Evolutionary conservation across 1,140 invertebrate genomes (phyloP), one percentile per base, ranked within the genome.

Genomic region (Lasioglossum baleicum): DNA sequence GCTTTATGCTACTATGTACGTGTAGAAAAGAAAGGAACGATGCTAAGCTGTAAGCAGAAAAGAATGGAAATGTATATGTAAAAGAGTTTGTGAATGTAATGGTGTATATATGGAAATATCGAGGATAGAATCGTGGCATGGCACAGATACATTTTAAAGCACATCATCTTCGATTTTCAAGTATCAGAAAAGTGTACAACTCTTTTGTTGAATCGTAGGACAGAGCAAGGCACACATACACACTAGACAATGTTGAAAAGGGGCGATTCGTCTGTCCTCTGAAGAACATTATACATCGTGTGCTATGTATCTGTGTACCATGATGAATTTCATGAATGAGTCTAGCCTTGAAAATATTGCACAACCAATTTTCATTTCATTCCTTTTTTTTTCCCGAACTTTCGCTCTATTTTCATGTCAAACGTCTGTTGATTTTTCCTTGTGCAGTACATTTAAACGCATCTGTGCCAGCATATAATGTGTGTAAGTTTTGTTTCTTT

Each of bases 81-180:
- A 80, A 84, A 80, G 26, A 26, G 80, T 80, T 58, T 84, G 31
- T 84, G 65, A 80, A 74, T 56, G 79, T 70, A 84, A 79, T 79
- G 75, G 48, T 79, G 73, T 73, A 81, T 40, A 72, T 82, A 76
- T 85, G 72, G 82, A 81, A 80, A 71, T 84, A 84, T 83, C 66
- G 80, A 75, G 66, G 81, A 79, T 80, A 81, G 70, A 83, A 83
- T 82, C 74, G 82, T 89, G 84, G 90, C 88, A 90, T 90, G 90
- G 90, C 90, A 91, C 90, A 91, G 90, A 90, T 90, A 91, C 90
- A 91, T 89, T 89, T 86, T 90, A 82, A 87, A 90, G 89, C 89
- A 90, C 89, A 88, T 86, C 76, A 66, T 81, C 56, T 51, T 79
- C 64, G n/a, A 64, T 82, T 64, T 53, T 60, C n/a, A 61, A 31